These are phyloP conservation scores for Antennarius striatus DNA, from an alignment of 2,113 vertebrate species.

Conservation along the genomic window DNA sequence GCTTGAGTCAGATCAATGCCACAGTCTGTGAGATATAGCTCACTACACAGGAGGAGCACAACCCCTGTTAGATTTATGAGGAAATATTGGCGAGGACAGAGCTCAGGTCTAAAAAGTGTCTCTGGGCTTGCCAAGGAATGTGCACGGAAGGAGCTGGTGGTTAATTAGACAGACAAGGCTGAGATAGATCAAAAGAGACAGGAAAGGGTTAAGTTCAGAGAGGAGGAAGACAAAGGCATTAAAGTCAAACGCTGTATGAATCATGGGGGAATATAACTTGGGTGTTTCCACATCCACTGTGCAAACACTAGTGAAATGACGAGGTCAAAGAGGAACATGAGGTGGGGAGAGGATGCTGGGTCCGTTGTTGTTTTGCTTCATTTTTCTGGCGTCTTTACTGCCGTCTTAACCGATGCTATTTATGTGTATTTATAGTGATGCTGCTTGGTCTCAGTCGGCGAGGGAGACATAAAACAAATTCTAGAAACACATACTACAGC, in stretches of 20 bases:
- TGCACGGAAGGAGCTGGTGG: conserved; percentile 24
- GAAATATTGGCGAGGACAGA: conserved; percentile 50
- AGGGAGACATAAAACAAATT: conserved; percentile 3
- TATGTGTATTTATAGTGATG: conserved; percentile 28
- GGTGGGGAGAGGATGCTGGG: conserved; percentile 2
- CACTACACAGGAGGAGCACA: conserved; percentile 41
- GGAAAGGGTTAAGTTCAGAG: conserved; percentile 46
- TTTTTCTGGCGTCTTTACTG: conserved; percentile 18
- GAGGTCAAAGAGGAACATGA: conserved; percentile 33
- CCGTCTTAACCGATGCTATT: conserved; percentile 17
- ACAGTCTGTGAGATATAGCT: conserved; percentile 68
- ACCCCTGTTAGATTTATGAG: conserved; percentile 64
- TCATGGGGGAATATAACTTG: conserved; percentile 32
- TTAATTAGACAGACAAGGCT: conserved; percentile 61
- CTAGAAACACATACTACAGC: conserved; percentile 1
- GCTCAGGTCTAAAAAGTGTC: conserved; percentile 48
- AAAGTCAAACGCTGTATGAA: conserved; percentile 43
- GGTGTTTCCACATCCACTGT: conserved; percentile 35
- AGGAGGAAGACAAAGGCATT: conserved; percentile 44
- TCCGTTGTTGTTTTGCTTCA: neutral
- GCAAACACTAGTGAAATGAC: conserved; percentile 61
- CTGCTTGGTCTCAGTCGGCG: conserved; percentile 8
- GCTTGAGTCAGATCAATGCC: conserved; percentile 71
- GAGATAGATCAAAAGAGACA: conserved; percentile 26
- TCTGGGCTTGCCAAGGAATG: conserved; percentile 37